Base-by-base conservation (phyloP, 2,888 invertebrate species). In the Leptodirus hochenwartii region DNA sequence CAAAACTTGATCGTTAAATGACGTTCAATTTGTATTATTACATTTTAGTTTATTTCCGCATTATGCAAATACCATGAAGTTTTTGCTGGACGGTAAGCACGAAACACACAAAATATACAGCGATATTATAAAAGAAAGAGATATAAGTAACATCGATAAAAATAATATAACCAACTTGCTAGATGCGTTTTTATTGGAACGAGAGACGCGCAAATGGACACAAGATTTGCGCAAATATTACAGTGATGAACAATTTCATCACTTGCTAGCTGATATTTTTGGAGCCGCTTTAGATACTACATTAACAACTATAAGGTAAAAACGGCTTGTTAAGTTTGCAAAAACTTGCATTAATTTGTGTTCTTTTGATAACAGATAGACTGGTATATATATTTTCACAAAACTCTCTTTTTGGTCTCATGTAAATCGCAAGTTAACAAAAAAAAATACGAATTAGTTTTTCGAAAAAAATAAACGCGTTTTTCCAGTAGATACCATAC, bases 281-380 rank as follows among this genome's bases (percentile, higher is more conserved):
- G 84, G 85, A 1, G 87, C 87, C 9, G 82, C 84, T 4, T 63
- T 82, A 29, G 88, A 88, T 43, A 87, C 88, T 0, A 77, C 82
- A 0, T 54, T 80, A 32, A 69, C 76, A 0, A 80, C 84, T 0
- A 46, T 87, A 16, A 62, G 78, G 53, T 53, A 43, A 28, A 24
- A 31, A 16, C 5, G 15, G 4, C 4, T 28, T n/a, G n/a, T n/a
- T n/a, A n/a, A n/a, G n/a, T n/a, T n/a, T n/a, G n/a, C n/a, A n/a
- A 15, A n/a, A 17, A 17, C 5, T 17, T 16, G n/a, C n/a, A n/a
- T n/a, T n/a, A n/a, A n/a, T n/a, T n/a, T n/a, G n/a, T n/a, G n/a
- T n/a, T n/a, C n/a, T n/a, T n/a, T n/a, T n/a, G n/a, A n/a, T n/a
- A n/a, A n/a, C n/a, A n/a, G n/a, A n/a, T n/a, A n/a, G n/a, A n/a